Percentiles rank a stretch among this genome's conserved stretches.
Conservation (phyloP, 1,140 invertebrate genomes). For the Melanaphis sacchari region DNA sequence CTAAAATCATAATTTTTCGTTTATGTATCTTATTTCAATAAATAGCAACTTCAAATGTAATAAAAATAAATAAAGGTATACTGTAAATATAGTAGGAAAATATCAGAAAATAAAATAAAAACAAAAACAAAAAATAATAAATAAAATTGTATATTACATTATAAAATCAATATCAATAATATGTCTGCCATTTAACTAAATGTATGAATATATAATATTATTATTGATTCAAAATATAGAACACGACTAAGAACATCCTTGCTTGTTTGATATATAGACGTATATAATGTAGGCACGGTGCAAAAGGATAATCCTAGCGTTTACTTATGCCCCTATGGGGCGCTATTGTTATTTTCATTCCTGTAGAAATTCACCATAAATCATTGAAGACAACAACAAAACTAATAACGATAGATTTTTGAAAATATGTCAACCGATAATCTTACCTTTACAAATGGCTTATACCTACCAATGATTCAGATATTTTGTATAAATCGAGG, state of each 20-base stretch:
- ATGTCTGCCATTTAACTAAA: background rate
- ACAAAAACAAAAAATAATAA: background rate
- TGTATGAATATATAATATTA: background rate
- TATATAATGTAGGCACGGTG: background rate
- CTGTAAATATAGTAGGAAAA: background rate
- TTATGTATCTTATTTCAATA: too few species aligned
- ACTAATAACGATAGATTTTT: slow-evolving; percentile 1
- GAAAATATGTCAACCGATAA: slow-evolving; percentile 43
- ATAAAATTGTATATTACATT: background rate
- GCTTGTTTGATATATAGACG: slow-evolving; percentile 12
- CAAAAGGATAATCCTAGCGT: slow-evolving; percentile 41
- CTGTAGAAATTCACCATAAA: slow-evolving; percentile 35
- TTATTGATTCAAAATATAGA: slow-evolving; percentile 41
- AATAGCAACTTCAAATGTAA: too few species aligned
- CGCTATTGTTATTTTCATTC: slow-evolving; percentile 21
- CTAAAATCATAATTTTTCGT: too few species aligned
- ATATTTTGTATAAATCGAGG: background rate
- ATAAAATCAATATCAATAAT: background rate
- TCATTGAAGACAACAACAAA: slow-evolving; percentile 41
- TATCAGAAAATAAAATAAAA: background rate
- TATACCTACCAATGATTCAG: background rate
- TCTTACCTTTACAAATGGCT: slow-evolving; percentile 40
- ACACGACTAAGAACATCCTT: background rate
- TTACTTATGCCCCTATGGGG: slow-evolving; percentile 10
- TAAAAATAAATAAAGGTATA: background rate